Evolutionary conservation across 64 coral and sea anemone species (phyloP), one percentile per base, ranked within the genome.

Genomic region (Orbicella faveolata): DNA sequence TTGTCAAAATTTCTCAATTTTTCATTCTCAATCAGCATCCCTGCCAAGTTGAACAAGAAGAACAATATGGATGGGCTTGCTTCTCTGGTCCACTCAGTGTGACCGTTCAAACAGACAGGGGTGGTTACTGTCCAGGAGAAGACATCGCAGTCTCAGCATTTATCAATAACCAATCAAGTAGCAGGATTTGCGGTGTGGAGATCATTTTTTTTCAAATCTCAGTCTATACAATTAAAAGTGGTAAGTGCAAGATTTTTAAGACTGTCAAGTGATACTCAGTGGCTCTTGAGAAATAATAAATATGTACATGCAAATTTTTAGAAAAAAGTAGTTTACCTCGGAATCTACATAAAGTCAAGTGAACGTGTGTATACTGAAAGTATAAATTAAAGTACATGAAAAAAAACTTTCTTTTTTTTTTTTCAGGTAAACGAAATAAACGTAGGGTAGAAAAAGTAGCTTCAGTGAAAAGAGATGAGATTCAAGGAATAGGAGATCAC

Each of bases 51-150:
- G 95, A 96, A 82, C 61, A 85, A 85, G 63, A 73, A 23, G 37
- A 85, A 9, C 61, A 52, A 4, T 85, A 72, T 51, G 82, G 82
- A 53, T 85, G 39, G 70, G 62, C 82, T 55, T 96, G 95, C 81
- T 84, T 90, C 41, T 73, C 95, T 84, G 91, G 91, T 34, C 74
- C 72, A 52, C 52, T 96, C 1, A 65, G 55, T 16, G 72, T 94
- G 12, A 88, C 90, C 74, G 88, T 84, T 3, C 83, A 87, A 52
- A 94, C 95, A 94, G 95, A 94, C 88, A 90, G 95, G 16, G 88
- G 88, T 9, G 95, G 95, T 17, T 96, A 91, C 63, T 96, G 95
- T 79, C 95, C 95, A 57, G 95, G 95, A 6, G 95, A 96, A 94
- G 81, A 89, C 37, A 91, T 96, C 41, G 87, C 69, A 72, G 78